Evolutionary conservation across 2,888 invertebrate genomes (phyloP), one percentile per base, ranked within the genome.

Genomic region (Pollenia amentaria): DNA sequence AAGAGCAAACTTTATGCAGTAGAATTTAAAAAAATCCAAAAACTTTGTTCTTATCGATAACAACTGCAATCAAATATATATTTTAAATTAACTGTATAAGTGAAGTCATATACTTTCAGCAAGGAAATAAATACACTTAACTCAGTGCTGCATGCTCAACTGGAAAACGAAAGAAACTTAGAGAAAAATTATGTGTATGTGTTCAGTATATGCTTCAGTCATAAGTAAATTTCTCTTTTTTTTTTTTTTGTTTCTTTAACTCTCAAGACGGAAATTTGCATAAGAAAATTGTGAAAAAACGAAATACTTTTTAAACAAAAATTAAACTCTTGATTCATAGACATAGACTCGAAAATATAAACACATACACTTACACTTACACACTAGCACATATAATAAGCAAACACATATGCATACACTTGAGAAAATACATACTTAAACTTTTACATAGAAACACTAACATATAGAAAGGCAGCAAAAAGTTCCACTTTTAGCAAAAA

Each of bases 221-320:
- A 57, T 77, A 65, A 65, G 70, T 53, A 83, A 82, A 82, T 18
- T 53, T 82, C 29, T 9, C 16, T 38, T 51, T 69, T 44, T 40
- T 1, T n/a, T 7, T 10, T 9, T 72, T 14, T 0, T 21, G 42
- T 78, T 55, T 29, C n/a, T 55, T 40, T 55, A 82, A 82, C 64
- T 82, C 75, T 65, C 48, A 86, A 79, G 75, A 79, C 82, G 64
- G 57, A 78, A 86, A 86, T 86, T 86, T 86, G 64, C 82, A 83
- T 79, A 80, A 83, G 70, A 79, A 69, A 83, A 79, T 78, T 86
- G 53, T 78, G 57, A 48, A 78, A 57, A 60, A 14, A 77, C 46
- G 11, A 62, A 51, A 42, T 44, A 57, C 18, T 75, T 72, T 73
- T 65, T 18, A 40, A 64, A 80, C 69, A 76, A 75, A 67, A 80